phyloP scores from a whole-genome alignment of 2,113 vertebrate genomes.

The Donacobius atricapilla region DNA sequence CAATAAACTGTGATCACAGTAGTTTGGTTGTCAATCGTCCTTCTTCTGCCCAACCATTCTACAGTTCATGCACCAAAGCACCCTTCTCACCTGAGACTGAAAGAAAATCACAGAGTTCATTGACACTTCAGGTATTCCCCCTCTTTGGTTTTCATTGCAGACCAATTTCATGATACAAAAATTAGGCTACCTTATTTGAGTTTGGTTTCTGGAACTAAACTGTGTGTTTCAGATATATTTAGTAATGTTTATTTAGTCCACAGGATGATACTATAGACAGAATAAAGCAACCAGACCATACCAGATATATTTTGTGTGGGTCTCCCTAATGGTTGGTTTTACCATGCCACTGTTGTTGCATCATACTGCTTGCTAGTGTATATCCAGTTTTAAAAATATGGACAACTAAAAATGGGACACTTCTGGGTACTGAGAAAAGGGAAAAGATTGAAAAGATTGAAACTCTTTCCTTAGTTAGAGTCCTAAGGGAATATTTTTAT shows the following conservation, averaged over 20 bases:
- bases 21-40: not conserved
- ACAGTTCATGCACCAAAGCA: not conserved
- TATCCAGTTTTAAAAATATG: not conserved
- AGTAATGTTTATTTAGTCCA: not conserved
- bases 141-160: not conserved
- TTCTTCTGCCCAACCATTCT: not conserved
- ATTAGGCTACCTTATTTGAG: not conserved
- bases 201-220: not conserved
- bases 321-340: not conserved
- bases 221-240: not conserved
- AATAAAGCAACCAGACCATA: not conserved
- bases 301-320: too few relatives aligned
- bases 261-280: not conserved
- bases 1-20: not conserved
- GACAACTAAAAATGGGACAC: not conserved
- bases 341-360: not conserved
- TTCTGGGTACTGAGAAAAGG: not conserved
- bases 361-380: not conserved
- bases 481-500: not conserved
- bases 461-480: not conserved
- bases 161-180: not conserved
- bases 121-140: not conserved
- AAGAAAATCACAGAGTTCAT: not conserved
- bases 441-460: not conserved
- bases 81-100: not conserved